phyloP scores from a whole-genome alignment of 2,797 vertebrate genomes.

The Diplodus sargus region DNA sequence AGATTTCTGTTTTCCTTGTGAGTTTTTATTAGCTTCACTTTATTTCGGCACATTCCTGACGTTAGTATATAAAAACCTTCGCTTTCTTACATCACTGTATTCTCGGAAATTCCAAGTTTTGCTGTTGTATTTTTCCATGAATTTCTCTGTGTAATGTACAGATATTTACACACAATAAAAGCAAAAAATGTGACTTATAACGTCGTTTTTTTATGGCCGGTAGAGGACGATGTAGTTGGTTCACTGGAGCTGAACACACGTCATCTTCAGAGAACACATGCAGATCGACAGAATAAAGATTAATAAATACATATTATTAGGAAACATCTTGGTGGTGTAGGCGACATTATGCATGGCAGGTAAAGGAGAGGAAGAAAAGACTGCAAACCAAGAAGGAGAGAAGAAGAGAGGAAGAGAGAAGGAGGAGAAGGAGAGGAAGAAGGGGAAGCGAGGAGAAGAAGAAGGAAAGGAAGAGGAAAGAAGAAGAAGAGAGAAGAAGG shows the following conservation, averaged over 20 bases:
- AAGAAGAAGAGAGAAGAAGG: no score
- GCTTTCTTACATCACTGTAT: constrained; percentile 57
- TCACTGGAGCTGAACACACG: background rate
- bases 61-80: constrained; percentile 8
- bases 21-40: constrained; percentile 34
- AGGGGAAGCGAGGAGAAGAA: no score
- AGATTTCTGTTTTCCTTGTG: constrained; percentile 5
- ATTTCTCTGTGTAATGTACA: constrained; percentile 64
- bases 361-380: no score
- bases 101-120: constrained; percentile 38
- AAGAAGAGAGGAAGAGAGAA: no score
- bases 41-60: constrained; percentile 37
- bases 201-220: background rate
- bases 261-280: background rate
- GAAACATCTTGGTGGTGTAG: no score
- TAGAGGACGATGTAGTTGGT: background rate
- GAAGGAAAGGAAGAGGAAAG: no score
- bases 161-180: constrained; percentile 75
- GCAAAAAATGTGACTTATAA: constrained; percentile 12
- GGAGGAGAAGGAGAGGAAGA: no score
- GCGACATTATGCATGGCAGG: no score
- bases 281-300: no score
- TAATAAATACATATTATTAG: no score
- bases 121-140: constrained; percentile 58
- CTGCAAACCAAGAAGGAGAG: no score